Conservation (phyloP, 2,113 vertebrate genomes). For the Megaleporinus macrocephalus region DNA sequence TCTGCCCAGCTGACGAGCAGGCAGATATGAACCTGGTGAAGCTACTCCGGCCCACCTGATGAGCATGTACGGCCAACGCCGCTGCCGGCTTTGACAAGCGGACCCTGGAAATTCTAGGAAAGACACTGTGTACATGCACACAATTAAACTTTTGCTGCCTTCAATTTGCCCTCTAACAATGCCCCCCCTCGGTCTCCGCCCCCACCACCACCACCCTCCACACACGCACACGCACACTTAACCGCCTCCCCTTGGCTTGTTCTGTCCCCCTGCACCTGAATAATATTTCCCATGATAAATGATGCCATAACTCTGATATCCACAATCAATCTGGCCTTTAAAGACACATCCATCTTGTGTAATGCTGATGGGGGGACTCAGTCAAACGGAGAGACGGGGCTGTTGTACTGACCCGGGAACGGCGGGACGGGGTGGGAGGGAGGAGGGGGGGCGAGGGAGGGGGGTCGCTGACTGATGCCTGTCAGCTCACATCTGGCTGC, state of each 20-base stretch:
- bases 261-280: conserved; percentile 88
- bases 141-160: conserved; percentile 79
- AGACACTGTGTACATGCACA: conserved; percentile 77
- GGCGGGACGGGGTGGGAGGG: conserved; percentile 60
- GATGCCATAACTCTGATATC: conserved; percentile 96
- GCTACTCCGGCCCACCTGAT: too few species aligned
- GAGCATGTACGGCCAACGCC: too few species aligned
- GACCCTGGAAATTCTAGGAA: neutral
- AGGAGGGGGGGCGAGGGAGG: conserved; percentile 66
- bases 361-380: conserved; percentile 95
- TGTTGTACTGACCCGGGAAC: conserved; percentile 85
- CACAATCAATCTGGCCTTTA: conserved; percentile 99
- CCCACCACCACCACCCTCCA: too few species aligned
- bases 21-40: too few species aligned
- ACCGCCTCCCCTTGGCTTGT: conserved; percentile 85
- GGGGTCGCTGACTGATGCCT: conserved; percentile 94
- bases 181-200: conserved; percentile 84
- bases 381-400: conserved; percentile 89
- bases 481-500: conserved; percentile 97
- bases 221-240: too few species aligned
- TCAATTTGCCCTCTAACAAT: conserved; percentile 70
- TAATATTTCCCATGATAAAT: conserved; percentile 95
- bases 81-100: too few species aligned
- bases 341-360: conserved; percentile 99
- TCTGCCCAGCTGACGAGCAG: too few species aligned